These are phyloP conservation scores for Aviceda cuculoides DNA, from an alignment of 2,797 vertebrate genomes.

Conservation along the genomic window DNA sequence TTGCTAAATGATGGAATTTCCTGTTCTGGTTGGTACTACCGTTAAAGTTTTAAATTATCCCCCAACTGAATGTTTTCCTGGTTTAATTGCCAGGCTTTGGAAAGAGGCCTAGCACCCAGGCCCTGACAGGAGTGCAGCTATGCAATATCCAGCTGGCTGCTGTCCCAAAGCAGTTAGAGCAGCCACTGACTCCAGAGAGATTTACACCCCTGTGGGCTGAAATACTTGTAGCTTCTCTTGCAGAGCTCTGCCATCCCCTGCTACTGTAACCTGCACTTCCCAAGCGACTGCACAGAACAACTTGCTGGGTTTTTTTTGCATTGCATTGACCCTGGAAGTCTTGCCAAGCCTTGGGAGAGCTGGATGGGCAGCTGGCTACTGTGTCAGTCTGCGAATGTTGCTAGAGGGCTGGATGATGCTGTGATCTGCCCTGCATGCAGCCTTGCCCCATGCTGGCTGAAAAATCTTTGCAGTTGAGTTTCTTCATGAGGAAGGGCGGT, in stretches of 20 bases:
- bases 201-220: constrained; percentile 9
- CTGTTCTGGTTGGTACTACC: constrained; percentile 24
- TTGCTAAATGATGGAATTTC: constrained; percentile 34
- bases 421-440: background rate
- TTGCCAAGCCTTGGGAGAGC: constrained; percentile 54
- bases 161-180: background rate
- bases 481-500: background rate
- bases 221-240: background rate
- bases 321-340: background rate
- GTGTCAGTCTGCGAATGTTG: background rate
- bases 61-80: background rate
- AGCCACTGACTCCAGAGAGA: background rate
- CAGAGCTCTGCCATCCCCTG: background rate
- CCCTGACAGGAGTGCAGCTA: constrained; percentile 33
- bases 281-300: background rate
- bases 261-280: background rate
- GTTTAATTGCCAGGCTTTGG: constrained; percentile 49
- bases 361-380: constrained; percentile 1
- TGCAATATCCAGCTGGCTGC: constrained; percentile 31
- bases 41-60: constrained; percentile 35
- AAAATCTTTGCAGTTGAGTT: background rate
- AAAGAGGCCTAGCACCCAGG: constrained; percentile 37
- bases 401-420: background rate
- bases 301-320: background rate
- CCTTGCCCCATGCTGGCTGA: background rate